phyloP scores from a whole-genome alignment of 2,113 vertebrate genomes.

The Heterochromis multidens region DNA sequence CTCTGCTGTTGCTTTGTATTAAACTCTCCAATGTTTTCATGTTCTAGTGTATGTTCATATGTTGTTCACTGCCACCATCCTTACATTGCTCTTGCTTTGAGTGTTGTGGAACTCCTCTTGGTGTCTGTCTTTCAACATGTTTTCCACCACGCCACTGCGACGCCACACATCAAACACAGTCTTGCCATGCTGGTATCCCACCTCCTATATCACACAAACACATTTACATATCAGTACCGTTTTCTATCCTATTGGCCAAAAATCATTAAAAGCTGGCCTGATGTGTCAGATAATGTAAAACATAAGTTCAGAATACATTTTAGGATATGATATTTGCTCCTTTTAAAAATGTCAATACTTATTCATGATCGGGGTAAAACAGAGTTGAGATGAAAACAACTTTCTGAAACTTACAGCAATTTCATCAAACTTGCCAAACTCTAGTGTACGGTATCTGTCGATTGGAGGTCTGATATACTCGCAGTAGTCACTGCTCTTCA shows the following conservation, averaged over 20 bases:
- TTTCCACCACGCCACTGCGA: constrained; percentile 88
- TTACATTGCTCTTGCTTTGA: constrained; percentile 79
- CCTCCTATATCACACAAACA: constrained; percentile 76
- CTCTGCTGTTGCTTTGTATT: background rate
- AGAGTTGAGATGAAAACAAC: background rate
- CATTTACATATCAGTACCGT: background rate
- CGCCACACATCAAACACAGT: constrained; percentile 91
- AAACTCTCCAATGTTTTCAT: background rate
- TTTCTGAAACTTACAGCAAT: constrained; percentile 84
- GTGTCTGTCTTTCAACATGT: constrained; percentile 90
- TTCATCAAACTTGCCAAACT: constrained; percentile 93
- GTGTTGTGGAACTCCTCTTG: constrained; percentile 84
- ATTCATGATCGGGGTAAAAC: background rate
- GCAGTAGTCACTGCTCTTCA: constrained; percentile 92
- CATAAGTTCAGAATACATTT: background rate
- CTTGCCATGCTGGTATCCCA: constrained; percentile 92
- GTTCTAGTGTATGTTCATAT: background rate
- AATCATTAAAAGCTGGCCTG: background rate
- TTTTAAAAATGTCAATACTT: background rate
- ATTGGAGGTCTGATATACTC: constrained; percentile 94
- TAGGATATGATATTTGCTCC: too few species aligned
- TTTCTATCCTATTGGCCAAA: background rate
- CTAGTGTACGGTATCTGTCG: constrained; percentile 88
- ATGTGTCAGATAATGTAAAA: background rate
- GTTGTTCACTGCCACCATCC: background rate